Evolutionary conservation across 2,113 vertebrate genomes (phyloP), one percentile per base, ranked within the genome.

Genomic region (Nerophis lumbriciformis): DNA sequence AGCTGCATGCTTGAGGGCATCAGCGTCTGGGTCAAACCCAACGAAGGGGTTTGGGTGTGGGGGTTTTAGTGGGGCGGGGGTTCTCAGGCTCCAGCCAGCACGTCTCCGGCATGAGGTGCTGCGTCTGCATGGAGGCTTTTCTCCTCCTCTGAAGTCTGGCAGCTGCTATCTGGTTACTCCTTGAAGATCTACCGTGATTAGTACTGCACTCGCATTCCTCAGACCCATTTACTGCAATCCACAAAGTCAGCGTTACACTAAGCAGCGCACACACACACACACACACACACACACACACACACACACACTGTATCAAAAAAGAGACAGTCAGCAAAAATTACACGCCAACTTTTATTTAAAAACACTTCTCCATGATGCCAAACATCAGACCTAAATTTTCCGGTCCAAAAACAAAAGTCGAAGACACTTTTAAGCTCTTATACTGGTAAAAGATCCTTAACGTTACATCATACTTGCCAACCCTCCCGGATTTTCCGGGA

Each of bases 191-290:
- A 72, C 79, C 72, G 68, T 85, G 83, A 87, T 88, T 84, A 84
- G 79, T 45, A 69, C 74, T 75, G 54, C 76, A 72, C 70, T 85
- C 79, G 77, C 80, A 87, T 88, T 89, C 86, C 86, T 66, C 68
- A 74, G 72, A 68, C 73, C 78, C 83, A 80, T 88, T 88, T 80
- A 80, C 81, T 81, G 72, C 86, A 81, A 81, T 87, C 80, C 78
- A 81, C 86, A 79, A 37, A 81, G 72, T 85, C 88, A 81, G 82
- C 80, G 69, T 52, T 71, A 45, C 71, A 50, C 44, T 9, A 44
- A 4, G 38, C 15, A 44, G 15, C 52, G 2, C 19, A 19, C 19
- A 19, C 19, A 53, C 16, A 71, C 42, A 54, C 16, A 71, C 42
- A 54, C 56, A 65, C 63, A 19, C 19, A 19, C 19, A 19, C 19